phyloP scores from a whole-genome alignment of 2,888 invertebrate genomes.

The Xestia rhomboidea region DNA sequence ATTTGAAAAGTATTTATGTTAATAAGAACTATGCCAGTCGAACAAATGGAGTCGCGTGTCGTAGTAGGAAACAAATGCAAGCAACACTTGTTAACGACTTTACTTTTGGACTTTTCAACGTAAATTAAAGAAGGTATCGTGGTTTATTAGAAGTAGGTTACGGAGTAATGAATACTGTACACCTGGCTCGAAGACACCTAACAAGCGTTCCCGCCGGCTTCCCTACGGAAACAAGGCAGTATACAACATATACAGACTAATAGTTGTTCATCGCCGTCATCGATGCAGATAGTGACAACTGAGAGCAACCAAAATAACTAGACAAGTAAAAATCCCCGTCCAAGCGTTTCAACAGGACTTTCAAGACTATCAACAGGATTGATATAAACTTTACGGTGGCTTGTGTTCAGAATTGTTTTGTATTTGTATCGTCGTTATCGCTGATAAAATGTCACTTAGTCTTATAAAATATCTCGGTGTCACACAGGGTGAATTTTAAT shows the following conservation, averaged over 20 bases:
- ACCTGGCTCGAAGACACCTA: no score
- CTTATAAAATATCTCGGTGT: neutral
- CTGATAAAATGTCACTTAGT: neutral
- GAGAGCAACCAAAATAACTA: no score
- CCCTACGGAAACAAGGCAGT: no score
- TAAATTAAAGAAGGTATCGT: neutral
- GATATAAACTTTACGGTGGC: neutral
- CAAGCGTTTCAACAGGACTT: neutral
- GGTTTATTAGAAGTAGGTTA: constrained; percentile 1
- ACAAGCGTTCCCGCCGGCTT: no score
- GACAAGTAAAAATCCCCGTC: neutral
- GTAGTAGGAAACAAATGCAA: constrained; percentile 45
- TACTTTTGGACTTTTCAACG: constrained; percentile 27
- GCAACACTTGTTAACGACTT: constrained; percentile 36
- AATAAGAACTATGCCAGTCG: constrained; percentile 18
- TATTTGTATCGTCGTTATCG: neutral
- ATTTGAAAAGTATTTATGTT: constrained; percentile 50
- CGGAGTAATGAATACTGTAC: neutral
- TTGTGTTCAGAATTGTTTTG: neutral
- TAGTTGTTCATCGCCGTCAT: neutral
- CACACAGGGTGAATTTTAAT: neutral
- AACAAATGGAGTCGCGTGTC: constrained; percentile 53
- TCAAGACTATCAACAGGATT: neutral
- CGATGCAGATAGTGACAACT: neutral
- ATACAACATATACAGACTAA: neutral